A percentile compares a stretch with the other conserved stretches of the same genome.
Evolutionary conservation across 2,113 vertebrate genomes (phyloP).

Genomic region (Toxostoma redivivum): DNA sequence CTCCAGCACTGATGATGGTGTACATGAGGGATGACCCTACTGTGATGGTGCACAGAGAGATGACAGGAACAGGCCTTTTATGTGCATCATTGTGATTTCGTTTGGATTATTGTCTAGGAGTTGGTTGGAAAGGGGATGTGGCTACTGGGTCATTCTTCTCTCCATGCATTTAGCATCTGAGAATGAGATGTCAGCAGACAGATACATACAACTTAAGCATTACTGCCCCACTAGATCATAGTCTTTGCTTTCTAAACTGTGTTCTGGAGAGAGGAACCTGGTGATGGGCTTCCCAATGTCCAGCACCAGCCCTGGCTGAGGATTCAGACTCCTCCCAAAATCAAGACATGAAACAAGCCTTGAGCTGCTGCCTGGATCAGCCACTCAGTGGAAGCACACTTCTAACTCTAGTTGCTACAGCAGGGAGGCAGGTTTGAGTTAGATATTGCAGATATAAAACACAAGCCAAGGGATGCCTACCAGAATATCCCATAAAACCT

Average conservation of each 20-base stretch:
- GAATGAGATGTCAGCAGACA: not conserved
- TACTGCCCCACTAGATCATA: not conserved
- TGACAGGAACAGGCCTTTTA: not conserved
- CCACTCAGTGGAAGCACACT: not conserved
- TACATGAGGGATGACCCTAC: not conserved
- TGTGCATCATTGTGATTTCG: rapidly evolving
- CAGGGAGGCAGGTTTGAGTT: not conserved
- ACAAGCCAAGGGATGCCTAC: not conserved
- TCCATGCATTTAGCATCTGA: not conserved
- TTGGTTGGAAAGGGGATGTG: not conserved
- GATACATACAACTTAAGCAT: not conserved
- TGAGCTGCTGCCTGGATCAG: not conserved
- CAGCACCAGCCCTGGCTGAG: not conserved
- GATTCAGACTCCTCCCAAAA: not conserved
- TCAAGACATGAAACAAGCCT: not conserved
- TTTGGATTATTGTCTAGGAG: not conserved
- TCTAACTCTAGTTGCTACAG: not conserved
- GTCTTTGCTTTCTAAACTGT: not conserved
- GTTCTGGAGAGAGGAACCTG: not conserved
- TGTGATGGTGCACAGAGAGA: not conserved
- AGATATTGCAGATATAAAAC: not conserved
- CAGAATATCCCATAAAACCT: not conserved
- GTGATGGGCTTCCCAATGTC: not conserved
- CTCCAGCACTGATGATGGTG: not conserved
- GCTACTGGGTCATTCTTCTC: not conserved